Evolutionary conservation across 2,113 vertebrate species (phyloP), one percentile per base, ranked within the genome.

Genomic region (Sinosuthora webbiana): DNA sequence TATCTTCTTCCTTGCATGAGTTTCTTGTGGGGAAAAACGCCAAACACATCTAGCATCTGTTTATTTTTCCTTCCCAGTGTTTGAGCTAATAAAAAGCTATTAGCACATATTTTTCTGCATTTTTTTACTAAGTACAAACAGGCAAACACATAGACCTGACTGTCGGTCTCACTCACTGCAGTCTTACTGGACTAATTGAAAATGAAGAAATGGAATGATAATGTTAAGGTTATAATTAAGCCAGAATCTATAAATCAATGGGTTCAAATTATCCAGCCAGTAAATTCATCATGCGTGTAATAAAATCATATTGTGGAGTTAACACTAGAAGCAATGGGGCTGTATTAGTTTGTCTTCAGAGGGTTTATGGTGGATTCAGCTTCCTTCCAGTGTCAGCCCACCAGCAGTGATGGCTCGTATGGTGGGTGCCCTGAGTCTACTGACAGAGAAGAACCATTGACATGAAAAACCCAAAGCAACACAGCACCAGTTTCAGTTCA

Each of bases 401-500:
- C 12, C 2, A 1, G 45, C n/a, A 81, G 17, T 1, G 0, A 28
- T 0, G 1, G 24, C 56, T 77, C 0, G 0, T 10, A 16, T 0
- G 2, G 15, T 52, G n/a, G 7, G 8, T 55, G 59, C 39, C 17
- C 56, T 55, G 49, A 87, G 23, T 17, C 56, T 5, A 13, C 33
- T 24, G 33, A 10, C 24, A 13, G 55, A 55, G 35, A 67, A 53
- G 11, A 63, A n/a, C 7, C 7, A 37, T 4, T 49, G 39, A 33
- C 37, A 27, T 16, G n/a, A 68, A 42, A 73, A 27, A 7, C 2
- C 24, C 45, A n/a, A 33, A 83, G 25, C 35, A 81, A 4, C 9
- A 9, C 42, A 89, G 21, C 10, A 19, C 4, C 25, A 15, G 11
- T 27, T 35, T 17, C 17, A 49, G 27, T 18, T n/a, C 53, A 50